These are phyloP conservation scores for Chromoteleia sp. DNA, from an alignment of 2,888 invertebrate genomes.

Conservation along the genomic window DNA sequence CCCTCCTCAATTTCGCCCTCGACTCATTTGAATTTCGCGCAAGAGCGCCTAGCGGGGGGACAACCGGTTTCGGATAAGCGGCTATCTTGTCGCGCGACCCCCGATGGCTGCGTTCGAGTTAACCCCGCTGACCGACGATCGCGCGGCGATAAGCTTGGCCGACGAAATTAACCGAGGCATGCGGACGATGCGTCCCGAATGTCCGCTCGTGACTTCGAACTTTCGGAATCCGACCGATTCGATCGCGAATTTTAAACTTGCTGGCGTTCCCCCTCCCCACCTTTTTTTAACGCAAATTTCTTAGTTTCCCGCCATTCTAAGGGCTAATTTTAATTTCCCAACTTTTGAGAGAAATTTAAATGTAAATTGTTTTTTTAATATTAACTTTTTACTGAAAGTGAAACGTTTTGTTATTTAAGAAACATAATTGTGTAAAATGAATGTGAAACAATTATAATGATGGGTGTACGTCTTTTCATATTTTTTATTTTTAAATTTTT, in stretches of 20 bases:
- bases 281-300: not conserved
- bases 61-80: conserved; percentile 73
- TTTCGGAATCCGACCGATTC: conserved; percentile 24
- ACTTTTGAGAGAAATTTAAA: no score
- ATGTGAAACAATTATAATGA: no score
- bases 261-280: conserved; percentile 14
- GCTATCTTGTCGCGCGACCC: conserved; percentile 73
- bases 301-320: conserved; percentile 20
- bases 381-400: no score
- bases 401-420: no score
- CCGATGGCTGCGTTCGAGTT: conserved; percentile 67
- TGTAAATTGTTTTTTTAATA: no score
- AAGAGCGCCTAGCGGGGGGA: conserved; percentile 69
- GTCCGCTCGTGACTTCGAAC: conserved; percentile 33
- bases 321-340: conserved; percentile 3
- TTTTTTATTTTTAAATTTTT: no score
- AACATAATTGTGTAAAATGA: no score
- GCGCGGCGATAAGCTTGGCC: conserved; percentile 71
- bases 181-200: conserved; percentile 52
- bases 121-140: conserved; percentile 76
- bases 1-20: conserved; percentile 75
- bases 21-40: conserved; percentile 77
- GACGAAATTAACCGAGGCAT: conserved; percentile 65
- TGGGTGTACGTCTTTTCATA: no score
- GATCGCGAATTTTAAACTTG: conserved; percentile 36